These are phyloP conservation scores for Danionella cerebrum DNA, from an alignment of 2,113 vertebrate genomes.

Conservation along the genomic window DNA sequence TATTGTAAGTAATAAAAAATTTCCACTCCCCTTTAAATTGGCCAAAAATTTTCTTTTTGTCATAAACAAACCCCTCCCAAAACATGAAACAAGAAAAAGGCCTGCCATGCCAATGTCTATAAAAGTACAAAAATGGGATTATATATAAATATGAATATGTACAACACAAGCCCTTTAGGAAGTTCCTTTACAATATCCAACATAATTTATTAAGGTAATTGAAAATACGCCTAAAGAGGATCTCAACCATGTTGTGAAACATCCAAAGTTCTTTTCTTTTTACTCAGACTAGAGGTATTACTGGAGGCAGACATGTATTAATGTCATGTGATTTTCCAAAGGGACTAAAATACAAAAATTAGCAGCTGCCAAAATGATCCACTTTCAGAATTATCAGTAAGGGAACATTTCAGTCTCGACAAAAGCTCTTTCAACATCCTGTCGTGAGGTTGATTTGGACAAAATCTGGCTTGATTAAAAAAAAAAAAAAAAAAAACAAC, in stretches of 20 bases:
- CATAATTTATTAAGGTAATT: not conserved
- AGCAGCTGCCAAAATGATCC: conserved; percentile 30
- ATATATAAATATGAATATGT: conserved; percentile 69
- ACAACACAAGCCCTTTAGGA: conserved; percentile 56
- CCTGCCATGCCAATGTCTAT: conserved; percentile 33
- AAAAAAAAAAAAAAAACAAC: too few species aligned
- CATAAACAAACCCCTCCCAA: too few species aligned
- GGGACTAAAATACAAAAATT: conserved; percentile 10
- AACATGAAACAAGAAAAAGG: conserved; percentile 25
- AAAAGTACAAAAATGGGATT: conserved; percentile 55
- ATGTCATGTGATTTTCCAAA: conserved; percentile 1
- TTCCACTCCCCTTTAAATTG: too few species aligned
- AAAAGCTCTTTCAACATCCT: not conserved
- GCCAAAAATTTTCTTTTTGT: too few species aligned
- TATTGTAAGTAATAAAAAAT: too few species aligned
- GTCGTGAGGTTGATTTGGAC: not conserved
- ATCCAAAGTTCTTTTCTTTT: too few species aligned
- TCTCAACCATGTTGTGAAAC: not conserved
- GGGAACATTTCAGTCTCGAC: not conserved
- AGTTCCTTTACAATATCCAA: not conserved
- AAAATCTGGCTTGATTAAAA: too few species aligned
- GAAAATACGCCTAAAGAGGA: not conserved
- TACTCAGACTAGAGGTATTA: not conserved
- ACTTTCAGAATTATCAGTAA: not conserved
- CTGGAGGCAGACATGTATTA: not conserved